Conservation (phyloP, 2,888 invertebrate genomes). For the Athalia circularis region DNA sequence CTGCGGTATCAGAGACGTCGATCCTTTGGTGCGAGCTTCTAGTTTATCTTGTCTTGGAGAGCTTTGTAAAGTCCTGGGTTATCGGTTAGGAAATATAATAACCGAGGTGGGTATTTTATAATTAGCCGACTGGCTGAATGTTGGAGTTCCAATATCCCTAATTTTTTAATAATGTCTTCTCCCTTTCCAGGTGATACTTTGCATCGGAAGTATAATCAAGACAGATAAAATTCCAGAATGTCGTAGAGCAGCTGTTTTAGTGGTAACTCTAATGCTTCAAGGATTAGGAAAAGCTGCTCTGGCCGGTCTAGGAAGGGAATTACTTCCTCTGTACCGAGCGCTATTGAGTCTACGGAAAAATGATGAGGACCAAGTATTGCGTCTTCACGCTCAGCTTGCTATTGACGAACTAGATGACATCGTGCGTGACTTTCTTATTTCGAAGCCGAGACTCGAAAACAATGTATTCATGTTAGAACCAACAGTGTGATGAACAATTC, state of each 20-base stretch:
- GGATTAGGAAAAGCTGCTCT: constrained; percentile 85
- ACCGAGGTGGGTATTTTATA: constrained; percentile 79
- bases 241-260: constrained; percentile 86
- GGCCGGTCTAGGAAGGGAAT: constrained; percentile 79
- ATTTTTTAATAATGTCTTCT: constrained; percentile 44
- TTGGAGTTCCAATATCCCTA: background rate
- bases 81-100: constrained; percentile 82
- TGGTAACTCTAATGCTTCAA: constrained; percentile 83
- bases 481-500: background rate
- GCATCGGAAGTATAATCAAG: constrained; percentile 81
- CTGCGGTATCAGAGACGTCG: constrained; percentile 81
- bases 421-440: constrained; percentile 79
- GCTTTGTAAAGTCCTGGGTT: constrained; percentile 84
- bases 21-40: constrained; percentile 85
- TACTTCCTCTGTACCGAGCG: constrained; percentile 83
- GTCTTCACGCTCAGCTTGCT: constrained; percentile 85
- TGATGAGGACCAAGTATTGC: constrained; percentile 82
- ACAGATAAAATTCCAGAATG: constrained; percentile 85
- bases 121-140: background rate
- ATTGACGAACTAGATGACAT: constrained; percentile 85
- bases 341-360: constrained; percentile 80
- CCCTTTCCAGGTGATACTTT: constrained; percentile 80
- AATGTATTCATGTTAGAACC: constrained; percentile 74
- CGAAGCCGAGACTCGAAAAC: constrained; percentile 78
- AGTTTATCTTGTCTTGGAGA: constrained; percentile 90